Evolutionary conservation across 2,113 vertebrate species (phyloP), one percentile per base, ranked within the genome.

Genomic region (Boleophthalmus pectinirostris): DNA sequence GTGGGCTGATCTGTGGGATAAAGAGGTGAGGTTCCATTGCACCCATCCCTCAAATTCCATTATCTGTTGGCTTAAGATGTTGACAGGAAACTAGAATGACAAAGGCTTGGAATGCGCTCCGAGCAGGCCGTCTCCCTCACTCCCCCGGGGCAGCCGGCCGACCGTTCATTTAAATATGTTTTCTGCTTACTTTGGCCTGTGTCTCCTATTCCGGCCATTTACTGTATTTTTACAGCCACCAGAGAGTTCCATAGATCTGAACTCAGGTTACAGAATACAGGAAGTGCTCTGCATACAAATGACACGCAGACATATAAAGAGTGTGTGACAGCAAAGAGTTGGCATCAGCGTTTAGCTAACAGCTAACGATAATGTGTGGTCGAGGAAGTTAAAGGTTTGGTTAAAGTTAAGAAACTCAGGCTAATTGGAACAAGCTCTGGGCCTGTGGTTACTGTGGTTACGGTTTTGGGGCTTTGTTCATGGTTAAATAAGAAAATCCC

Each of bases 1-100:
- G 24, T 38, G 51, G 45, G 20, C 38, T 57, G 49, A 25, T 3
- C 11, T 15, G 49, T 72, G 38, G 51, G 75, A 35, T 64, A 38
- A 38, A 64, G 33, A 38, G 29, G 33, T n/a, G 61, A 64, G 18
- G 61, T 38, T 64, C 18, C 61, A n/a, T 56, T 70, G 66, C 81
- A 78, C 84, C 86, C 77, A 56, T 81, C 70, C 74, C 80, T 82
- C 86, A 90, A 87, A 90, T 87, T 79, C 54, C 83, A 90, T 91
- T 86, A 88, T 90, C 89, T 91, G 83, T 85, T 81, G 78, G 82
- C 82, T 92, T 90, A 86, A 87, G 83, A 91, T 72, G 79, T 83
- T 90, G 87, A 90, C 90, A 90, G 88, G 89, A 92, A 87, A 88
- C 89, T 86, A 91, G 78, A 73, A 84, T 79, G 79, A 92, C 91